phyloP scores from a whole-genome alignment of 2,888 invertebrate species.

The Phyllotreta cruciferae region DNA sequence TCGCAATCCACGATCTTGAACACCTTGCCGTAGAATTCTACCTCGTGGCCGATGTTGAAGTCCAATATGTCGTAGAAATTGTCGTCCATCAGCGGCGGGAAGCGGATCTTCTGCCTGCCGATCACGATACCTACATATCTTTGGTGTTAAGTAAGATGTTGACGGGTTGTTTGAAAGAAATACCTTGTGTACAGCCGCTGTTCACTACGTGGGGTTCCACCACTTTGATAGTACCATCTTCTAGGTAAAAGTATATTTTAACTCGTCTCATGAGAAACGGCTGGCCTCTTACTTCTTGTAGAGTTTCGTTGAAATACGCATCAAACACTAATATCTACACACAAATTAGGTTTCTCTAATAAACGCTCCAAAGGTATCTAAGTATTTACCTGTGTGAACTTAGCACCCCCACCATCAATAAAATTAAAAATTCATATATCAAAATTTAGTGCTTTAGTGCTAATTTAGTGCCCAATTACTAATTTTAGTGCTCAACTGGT shows the following conservation, averaged over 20 bases:
- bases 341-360: conserved; percentile 38
- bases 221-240: conserved; percentile 92
- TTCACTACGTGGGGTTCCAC: conserved; percentile 82
- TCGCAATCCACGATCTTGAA: conserved; percentile 87
- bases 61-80: conserved; percentile 85
- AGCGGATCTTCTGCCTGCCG: conserved; percentile 80
- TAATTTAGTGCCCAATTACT: too few relatives aligned
- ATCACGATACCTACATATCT: conserved; percentile 74
- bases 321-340: conserved; percentile 80
- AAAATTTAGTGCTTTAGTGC: too few relatives aligned
- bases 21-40: conserved; percentile 81
- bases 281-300: conserved; percentile 75
- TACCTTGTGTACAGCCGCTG: conserved; percentile 85
- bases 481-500: too few relatives aligned
- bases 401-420: too few relatives aligned
- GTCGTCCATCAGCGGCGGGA: conserved; percentile 75
- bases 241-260: conserved; percentile 84
- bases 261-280: conserved; percentile 79
- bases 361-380: not conserved
- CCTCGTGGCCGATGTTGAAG: conserved; percentile 83
- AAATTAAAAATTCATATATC: too few relatives aligned
- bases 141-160: not conserved
- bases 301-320: conserved; percentile 80
- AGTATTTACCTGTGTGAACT: conserved; percentile 71
- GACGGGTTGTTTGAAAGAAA: not conserved